Evolutionary conservation across 2,113 vertebrate species (phyloP).

Genomic region (Sciurus niger): DNA sequence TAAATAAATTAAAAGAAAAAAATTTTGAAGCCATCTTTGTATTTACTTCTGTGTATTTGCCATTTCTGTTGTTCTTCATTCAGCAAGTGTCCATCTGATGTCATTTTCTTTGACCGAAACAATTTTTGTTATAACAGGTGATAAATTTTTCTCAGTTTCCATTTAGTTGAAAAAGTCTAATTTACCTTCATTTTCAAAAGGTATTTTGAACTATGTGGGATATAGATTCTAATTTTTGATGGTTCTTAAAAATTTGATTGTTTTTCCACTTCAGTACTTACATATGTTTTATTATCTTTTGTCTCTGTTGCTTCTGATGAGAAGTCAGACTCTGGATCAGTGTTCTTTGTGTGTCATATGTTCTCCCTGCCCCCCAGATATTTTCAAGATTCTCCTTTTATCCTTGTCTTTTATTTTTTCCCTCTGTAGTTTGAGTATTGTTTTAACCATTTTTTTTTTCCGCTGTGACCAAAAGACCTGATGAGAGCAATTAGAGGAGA

Average conservation of each 20-base stretch:
- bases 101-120: background rate
- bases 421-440: background rate
- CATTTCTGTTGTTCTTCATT: background rate
- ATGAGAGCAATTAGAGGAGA: no score
- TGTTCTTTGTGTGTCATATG: background rate
- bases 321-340: background rate
- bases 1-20: slow-evolving; percentile 29
- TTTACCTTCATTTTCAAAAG: slow-evolving; percentile 50
- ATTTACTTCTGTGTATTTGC: background rate
- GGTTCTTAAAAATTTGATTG: background rate
- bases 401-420: background rate
- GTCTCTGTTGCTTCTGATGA: background rate
- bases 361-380: background rate
- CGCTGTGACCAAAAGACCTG: no score
- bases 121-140: background rate
- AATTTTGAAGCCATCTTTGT: background rate
- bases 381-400: background rate
- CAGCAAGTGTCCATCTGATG: background rate
- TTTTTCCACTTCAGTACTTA: background rate
- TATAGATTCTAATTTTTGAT: background rate
- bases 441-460: no score
- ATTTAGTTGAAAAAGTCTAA: background rate
- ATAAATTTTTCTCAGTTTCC: background rate
- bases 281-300: background rate
- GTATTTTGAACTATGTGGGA: background rate